Percentiles rank a stretch among this genome's conserved stretches.
Evolutionary conservation across 1,140 invertebrate species (phyloP).

Genomic region (Popillia japonica): DNA sequence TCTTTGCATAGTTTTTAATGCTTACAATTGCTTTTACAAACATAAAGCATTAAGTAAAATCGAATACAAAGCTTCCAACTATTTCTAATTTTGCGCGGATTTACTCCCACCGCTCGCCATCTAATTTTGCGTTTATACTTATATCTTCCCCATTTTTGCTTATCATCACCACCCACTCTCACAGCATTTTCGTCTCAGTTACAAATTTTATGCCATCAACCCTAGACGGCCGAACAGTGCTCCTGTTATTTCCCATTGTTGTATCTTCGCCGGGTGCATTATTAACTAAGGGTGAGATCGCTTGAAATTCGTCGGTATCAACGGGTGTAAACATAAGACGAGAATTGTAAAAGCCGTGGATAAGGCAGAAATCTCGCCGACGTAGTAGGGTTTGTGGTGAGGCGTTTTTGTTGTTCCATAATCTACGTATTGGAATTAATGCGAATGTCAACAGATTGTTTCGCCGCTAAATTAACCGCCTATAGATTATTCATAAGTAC

Average conservation of each 20-base stretch:
- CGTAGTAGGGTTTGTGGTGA: not conserved
- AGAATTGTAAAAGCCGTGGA: not conserved
- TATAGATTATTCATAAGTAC: conserved; percentile 39
- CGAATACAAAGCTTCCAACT: too few relatives aligned
- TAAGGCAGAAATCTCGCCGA: not conserved
- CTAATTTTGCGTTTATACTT: too few relatives aligned
- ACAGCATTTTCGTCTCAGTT: too few relatives aligned
- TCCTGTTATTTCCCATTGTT: not conserved
- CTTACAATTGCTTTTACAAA: too few relatives aligned
- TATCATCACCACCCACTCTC: too few relatives aligned
- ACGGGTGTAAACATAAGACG: not conserved
- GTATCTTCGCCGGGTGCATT: not conserved
- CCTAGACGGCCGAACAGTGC: not conserved
- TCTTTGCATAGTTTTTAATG: too few relatives aligned
- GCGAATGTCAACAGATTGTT: conserved; percentile 40
- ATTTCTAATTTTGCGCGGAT: too few relatives aligned
- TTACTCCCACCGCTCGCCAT: too few relatives aligned
- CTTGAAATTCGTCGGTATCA: not conserved
- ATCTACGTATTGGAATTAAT: conserved; percentile 38
- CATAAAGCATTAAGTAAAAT: too few relatives aligned
- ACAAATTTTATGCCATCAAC: not conserved
- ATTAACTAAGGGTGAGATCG: not conserved
- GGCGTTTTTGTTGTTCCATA: conserved; percentile 12
- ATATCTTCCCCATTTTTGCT: too few relatives aligned
- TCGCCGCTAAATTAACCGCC: conserved; percentile 34